phyloP scores from a whole-genome alignment of 2,797 vertebrate species.

The Gallinago solitaria region DNA sequence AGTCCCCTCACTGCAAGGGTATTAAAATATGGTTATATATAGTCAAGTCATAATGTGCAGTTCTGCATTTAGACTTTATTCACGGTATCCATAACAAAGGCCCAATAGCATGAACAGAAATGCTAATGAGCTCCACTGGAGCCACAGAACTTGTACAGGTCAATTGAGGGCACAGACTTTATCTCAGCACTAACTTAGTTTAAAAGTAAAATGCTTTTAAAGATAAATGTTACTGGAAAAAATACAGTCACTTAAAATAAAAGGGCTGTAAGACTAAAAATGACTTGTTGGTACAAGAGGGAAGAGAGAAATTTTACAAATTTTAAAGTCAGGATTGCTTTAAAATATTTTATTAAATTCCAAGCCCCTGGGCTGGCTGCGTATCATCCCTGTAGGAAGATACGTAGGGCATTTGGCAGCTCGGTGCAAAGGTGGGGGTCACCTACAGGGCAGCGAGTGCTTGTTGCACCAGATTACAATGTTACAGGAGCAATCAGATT shows the following conservation, averaged over 20 bases:
- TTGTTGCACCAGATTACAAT: fast-evolving
- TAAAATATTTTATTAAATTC: not conserved
- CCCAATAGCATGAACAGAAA: not conserved
- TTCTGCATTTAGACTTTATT: not conserved
- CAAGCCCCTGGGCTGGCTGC: not conserved
- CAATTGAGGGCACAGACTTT: not conserved
- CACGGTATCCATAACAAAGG: not conserved
- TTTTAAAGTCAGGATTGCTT: not conserved
- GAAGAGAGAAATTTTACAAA: not conserved
- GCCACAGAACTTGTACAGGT: not conserved
- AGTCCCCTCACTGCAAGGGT: not conserved
- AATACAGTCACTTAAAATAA: not conserved
- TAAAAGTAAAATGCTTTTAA: not conserved
- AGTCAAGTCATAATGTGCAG: not conserved
- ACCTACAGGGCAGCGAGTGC: not conserved
- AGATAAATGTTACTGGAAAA: not conserved
- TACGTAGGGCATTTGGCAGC: not conserved
- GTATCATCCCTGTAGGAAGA: not conserved
- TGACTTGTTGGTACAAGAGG: not conserved
- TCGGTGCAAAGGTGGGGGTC: not conserved
- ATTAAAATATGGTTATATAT: not conserved
- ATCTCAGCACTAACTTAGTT: not conserved
- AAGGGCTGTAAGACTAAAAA: not conserved
- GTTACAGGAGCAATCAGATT: not conserved
- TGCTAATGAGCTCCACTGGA: not conserved